Base-by-base conservation (phyloP, 1,140 invertebrate genomes). In the Drosophila varians region DNA sequence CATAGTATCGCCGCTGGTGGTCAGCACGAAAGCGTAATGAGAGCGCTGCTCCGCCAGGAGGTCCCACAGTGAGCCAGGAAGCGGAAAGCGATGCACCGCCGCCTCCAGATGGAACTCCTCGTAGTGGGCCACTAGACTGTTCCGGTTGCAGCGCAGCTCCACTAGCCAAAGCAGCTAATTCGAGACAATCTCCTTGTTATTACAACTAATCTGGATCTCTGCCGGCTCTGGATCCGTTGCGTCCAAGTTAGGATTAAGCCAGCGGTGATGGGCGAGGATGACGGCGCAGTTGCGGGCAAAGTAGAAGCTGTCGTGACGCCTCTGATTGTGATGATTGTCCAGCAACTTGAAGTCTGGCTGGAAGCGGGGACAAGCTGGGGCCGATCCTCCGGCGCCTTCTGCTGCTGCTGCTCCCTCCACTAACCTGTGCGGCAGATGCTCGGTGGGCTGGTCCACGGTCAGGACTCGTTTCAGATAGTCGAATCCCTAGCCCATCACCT, bases 401-500 rank as follows among this genome's bases (percentile, higher is more conserved):
- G 90, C 84, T 5, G n/a, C n/a, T n/a, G 18, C 9, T 31, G 16
- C 34, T 12, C 45, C 12, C 16, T 58, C 36, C 89, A 90, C 87
- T 90, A 92, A 77, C 90, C 79, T 92, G 89, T 92, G 92, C 83
- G 77, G 91, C 91, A 90, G 91, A 92, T 92, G 92, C 92, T 77
- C 91, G 28, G 77, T 92, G 69, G 91, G 92, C 73, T 93, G 92
- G 9, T 92, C 92, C 23, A 93, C 92, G n/a, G 94, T 92, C 80
- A 95, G 96, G 57, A 95, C 95, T 78, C 93, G 94, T 92, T 95
- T 95, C 42, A 96, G 94, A 86, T 98, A 96, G 91, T 98, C 97
- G 91, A 99, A 98, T 11, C 97, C 97, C 80, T 96, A 93, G 11
- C 96, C 96, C 98, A 99, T 99, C 43, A 99, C 96, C 5, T 98